Percentiles rank a stretch among this genome's conserved stretches.
Evolutionary conservation across 2,113 vertebrate species (phyloP).

Genomic region (Labeo catla): DNA sequence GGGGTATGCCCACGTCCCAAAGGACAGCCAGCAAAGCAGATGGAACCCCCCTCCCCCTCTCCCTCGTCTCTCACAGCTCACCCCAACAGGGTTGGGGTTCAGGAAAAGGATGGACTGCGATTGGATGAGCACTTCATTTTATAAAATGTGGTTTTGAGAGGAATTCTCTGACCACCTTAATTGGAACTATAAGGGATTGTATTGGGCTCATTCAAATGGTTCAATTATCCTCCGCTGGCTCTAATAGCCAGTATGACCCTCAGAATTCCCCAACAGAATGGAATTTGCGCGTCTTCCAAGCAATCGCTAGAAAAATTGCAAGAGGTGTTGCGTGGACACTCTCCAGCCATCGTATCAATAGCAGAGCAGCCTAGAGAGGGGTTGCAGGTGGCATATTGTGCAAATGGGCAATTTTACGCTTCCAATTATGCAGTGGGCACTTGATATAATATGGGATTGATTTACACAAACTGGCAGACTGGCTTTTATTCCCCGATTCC

Average conservation of each 20-base stretch:
- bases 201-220: conserved; percentile 15
- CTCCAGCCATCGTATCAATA: conserved; percentile 39
- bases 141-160: conserved; percentile 34
- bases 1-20: conserved; percentile 78
- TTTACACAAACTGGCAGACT: conserved; percentile 58
- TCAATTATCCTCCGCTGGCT: conserved; percentile 11
- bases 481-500: conserved; percentile 20
- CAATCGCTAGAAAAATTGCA: conserved; percentile 18
- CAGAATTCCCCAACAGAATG: conserved; percentile 37
- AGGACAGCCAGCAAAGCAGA: conserved; percentile 79
- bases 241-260: conserved; percentile 18
- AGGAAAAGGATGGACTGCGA: conserved; percentile 37
- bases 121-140: conserved; percentile 52
- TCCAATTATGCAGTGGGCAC: conserved; percentile 56
- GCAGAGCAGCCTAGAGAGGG: conserved; percentile 44
- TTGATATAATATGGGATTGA: conserved; percentile 61
- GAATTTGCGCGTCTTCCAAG: not conserved
- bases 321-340: conserved; percentile 33
- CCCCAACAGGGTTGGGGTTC: conserved; percentile 55
- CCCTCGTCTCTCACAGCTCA: conserved; percentile 52
- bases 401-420: conserved; percentile 62
- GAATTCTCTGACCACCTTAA: conserved; percentile 37
- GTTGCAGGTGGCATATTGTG: conserved; percentile 62
- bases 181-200: conserved; percentile 30
- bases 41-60: conserved; percentile 74